Evolutionary conservation across 2,113 vertebrate species (phyloP).

Genomic region (Symphodus melops): DNA sequence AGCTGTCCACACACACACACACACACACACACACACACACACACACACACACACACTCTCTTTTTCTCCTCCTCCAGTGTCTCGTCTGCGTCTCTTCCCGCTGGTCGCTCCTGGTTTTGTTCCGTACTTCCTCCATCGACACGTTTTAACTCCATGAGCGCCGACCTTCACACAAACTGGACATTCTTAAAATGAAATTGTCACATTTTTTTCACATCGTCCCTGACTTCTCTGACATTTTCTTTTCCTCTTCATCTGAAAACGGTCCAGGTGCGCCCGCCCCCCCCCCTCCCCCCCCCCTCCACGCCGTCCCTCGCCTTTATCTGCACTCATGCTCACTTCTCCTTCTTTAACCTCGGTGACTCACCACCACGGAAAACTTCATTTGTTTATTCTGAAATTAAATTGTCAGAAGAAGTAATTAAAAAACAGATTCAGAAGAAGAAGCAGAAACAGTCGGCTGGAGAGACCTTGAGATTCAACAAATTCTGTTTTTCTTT

Average conservation of each 20-base stretch:
- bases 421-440: no score
- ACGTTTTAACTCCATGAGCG: neutral
- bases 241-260: neutral
- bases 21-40: neutral
- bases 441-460: neutral
- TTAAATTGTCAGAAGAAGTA: no score
- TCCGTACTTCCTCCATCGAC: neutral
- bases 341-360: neutral
- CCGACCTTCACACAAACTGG: constrained; percentile 11
- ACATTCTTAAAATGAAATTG: constrained; percentile 51
- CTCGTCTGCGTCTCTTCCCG: constrained; percentile 1
- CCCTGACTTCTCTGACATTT: constrained; percentile 11
- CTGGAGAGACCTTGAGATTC: neutral
- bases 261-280: neutral
- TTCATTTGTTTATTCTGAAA: no score
- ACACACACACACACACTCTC: neutral
- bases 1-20: no score
- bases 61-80: constrained; percentile 10
- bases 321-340: neutral
- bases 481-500: constrained; percentile 7
- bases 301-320: constrained; percentile 2
- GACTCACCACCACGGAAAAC: no score
- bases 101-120: neutral
- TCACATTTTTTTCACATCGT: constrained; percentile 52
- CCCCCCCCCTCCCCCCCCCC: no score